Conservation (phyloP, 2,113 vertebrate genomes). For the Cebidichthys violaceus region DNA sequence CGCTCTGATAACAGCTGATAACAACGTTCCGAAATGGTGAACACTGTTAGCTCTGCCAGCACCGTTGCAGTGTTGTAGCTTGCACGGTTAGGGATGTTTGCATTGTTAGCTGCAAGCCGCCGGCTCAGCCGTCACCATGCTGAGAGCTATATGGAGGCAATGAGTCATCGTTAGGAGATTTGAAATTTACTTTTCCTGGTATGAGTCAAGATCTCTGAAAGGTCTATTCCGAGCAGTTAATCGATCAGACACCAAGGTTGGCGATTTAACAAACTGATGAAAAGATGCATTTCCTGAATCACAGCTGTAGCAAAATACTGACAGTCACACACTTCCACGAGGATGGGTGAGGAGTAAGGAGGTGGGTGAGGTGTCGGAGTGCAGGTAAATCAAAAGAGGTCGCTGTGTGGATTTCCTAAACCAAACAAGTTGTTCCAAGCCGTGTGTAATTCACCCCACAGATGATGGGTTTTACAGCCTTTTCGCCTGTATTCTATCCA, state of each 20-base stretch:
- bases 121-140: too few relatives aligned
- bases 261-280: conserved; percentile 57
- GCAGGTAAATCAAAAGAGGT: conserved; percentile 78
- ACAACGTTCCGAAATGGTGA: background rate
- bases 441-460: conserved; percentile 83
- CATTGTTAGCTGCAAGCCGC: background rate
- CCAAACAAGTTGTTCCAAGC: conserved; percentile 83
- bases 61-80: background rate
- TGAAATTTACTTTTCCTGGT: background rate
- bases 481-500: conserved; percentile 77
- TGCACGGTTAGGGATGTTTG: background rate
- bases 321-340: conserved; percentile 16
- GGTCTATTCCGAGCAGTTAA: conserved; percentile 27
- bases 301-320: conserved; percentile 29
- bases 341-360: conserved; percentile 10
- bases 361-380: background rate
- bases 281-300: conserved; percentile 56
- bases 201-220: background rate
- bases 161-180: too few relatives aligned
- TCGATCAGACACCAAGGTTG: conserved; percentile 57
- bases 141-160: background rate
- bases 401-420: conserved; percentile 77
- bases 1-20: background rate
- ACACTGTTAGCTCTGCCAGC: background rate
- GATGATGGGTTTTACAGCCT: conserved; percentile 86